Evolutionary conservation across 1,140 invertebrate species (phyloP), one percentile per base, ranked within the genome.

Genomic region (Drosophila lacteicornis): DNA sequence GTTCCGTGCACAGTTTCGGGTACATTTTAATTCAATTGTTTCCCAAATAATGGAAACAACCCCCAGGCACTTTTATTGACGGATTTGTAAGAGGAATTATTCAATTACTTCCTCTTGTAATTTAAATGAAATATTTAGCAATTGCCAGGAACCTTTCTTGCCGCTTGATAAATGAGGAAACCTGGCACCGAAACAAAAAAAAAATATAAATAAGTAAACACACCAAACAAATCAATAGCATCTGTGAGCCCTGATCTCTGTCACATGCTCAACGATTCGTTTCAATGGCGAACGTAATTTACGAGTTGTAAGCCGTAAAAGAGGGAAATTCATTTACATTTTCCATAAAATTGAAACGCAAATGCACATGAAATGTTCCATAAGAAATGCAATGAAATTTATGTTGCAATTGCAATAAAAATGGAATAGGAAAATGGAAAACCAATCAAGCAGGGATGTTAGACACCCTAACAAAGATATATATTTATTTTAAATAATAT

Each of bases 261-360:
- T 66, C 77, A 60, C 49, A 76, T 68, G 57, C 51, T 40, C 49
- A 57, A 69, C 46, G 47, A 60, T n/a, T 53, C 51, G 74, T 12
- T 51, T 61, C 65, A 63, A 65, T 62, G 50, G 59, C 61, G 25
- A 30, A n/a, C 22, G 61, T 85, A 43, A 80, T 84, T 87, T 87
- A 83, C 73, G 84, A 75, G 63, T 51, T 68, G 60, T 59, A 58
- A 56, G 53, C 51, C 57, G 45, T 77, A 77, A 77, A 53, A 50
- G 30, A 53, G 13, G 19, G 22, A 70, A 69, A 82, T 62, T 70
- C 66, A 76, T 86, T 87, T 88, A 80, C 85, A 83, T 80, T 79
- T 60, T 59, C 66, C 76, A 88, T 87, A 62, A 80, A 88, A 82
- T 70, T 57, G 55, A 68, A 77, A 71, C 49, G 53, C 62, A 76